Evolutionary conservation across 2,113 vertebrate genomes (phyloP), one percentile per base, ranked within the genome.

Genomic region (Sapayoa aenigma): DNA sequence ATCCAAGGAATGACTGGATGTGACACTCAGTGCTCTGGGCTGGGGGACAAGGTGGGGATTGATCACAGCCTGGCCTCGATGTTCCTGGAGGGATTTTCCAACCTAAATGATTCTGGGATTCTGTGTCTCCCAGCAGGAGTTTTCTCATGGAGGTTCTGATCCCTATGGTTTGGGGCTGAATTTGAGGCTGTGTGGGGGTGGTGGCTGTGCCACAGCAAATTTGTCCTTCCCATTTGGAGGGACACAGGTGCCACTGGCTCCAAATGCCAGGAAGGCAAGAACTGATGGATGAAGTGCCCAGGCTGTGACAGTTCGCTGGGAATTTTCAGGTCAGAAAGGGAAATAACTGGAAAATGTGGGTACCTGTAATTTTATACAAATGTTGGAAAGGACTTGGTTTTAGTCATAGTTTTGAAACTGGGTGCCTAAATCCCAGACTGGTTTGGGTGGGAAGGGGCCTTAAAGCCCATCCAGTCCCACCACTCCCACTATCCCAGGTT

Each of bases 401-500:
- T 44, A 37, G 60, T 3, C 13, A 1, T 1, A 7, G 20, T 25
- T 81, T 53, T 58, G 42, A 80, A 20, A 17, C 12, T 20, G 20
- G 41, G 21, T n/a, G 33, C 27, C 8, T 77, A 46, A 58, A 23
- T 58, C 41, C 85, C 42, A 9, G 31, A 10, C 21, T 0, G 67
- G 59, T 1, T 33, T 50, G 31, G 76, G 27, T 3, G 18, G 68
- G 50, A 12, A 28, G 18, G 8, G 9, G 17, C 1, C 14, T 14
- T 53, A 5, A 1, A 66, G 37, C 22, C 42, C 50, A 9, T 4
- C 41, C 55, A 12, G 24, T 3, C 17, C 31, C 66, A 44, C 9
- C 22, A 2, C 17, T 63, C 3, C 30, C 28, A 1, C 47, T 0
- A 1, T 4, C 18, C 63, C 46, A 33, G 63, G 14, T 0, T 1